A percentile compares a stretch with the other conserved stretches of the same genome.
These are phyloP conservation scores for Magallana ariakensis DNA, from an alignment of 1,140 invertebrate species.

Conservation along the genomic window DNA sequence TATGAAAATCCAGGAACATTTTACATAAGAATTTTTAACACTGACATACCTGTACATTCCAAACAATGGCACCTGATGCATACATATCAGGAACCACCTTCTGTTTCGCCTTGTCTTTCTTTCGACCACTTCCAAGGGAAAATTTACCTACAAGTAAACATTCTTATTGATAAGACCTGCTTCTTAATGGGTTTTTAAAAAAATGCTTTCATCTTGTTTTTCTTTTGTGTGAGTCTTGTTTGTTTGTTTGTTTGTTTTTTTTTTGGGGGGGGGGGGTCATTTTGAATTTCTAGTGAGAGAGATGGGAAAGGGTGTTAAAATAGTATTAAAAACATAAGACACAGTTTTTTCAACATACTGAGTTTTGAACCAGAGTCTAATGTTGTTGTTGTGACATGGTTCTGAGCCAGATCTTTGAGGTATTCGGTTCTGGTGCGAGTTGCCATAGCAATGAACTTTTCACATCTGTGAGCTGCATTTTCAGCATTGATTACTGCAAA, in stretches of 20 bases:
- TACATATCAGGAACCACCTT: slow-evolving; percentile 76
- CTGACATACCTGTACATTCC: slow-evolving; percentile 73
- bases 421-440: slow-evolving; percentile 97
- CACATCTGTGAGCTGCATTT: slow-evolving; percentile 96
- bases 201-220: no score
- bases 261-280: no score
- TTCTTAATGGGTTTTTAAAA: no score
- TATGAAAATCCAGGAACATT: no score
- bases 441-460: slow-evolving; percentile 98
- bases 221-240: no score
- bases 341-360: slow-evolving; percentile 84
- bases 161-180: no score
- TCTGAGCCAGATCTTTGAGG: slow-evolving; percentile 92
- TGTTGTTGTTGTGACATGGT: slow-evolving; percentile 89
- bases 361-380: slow-evolving; percentile 94
- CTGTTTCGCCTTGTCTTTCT: slow-evolving; percentile 74
- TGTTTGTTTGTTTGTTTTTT: no score
- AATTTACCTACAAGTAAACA: slow-evolving; percentile 73
- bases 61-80: slow-evolving; percentile 75
- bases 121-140: slow-evolving; percentile 75
- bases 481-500: slow-evolving; percentile 94
- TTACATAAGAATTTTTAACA: no score
- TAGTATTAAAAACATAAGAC: no score
- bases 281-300: no score
- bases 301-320: no score